These are phyloP conservation scores for Girardinus metallicus DNA, from an alignment of 2,797 vertebrate species.

Conservation along the genomic window DNA sequence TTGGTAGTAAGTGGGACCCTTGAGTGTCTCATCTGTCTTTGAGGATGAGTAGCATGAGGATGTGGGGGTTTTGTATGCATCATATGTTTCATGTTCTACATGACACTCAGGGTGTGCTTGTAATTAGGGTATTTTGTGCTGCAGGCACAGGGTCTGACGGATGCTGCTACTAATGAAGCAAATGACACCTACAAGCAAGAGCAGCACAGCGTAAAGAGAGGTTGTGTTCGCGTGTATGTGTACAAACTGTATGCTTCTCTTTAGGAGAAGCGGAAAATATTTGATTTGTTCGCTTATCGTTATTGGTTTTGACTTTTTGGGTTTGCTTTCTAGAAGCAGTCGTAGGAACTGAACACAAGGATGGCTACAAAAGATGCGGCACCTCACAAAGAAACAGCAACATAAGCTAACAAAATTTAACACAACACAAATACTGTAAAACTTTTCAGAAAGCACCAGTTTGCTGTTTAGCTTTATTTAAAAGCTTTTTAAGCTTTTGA, in stretches of 20 bases:
- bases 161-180: constrained; percentile 71
- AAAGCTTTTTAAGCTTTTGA: no score
- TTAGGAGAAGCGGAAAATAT: constrained; percentile 9
- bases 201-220: constrained; percentile 12
- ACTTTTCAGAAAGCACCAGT: neutral
- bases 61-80: constrained; percentile 36
- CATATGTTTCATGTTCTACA: constrained; percentile 53
- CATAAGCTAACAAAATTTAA: neutral
- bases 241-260: constrained; percentile 5
- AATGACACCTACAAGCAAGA: constrained; percentile 54
- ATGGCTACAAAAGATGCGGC: neutral
- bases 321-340: constrained; percentile 7
- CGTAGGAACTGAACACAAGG: neutral
- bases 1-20: constrained; percentile 2
- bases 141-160: constrained; percentile 64
- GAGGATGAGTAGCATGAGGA: constrained; percentile 15
- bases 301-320: constrained; percentile 22
- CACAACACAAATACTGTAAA: neutral
- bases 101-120: constrained; percentile 72
- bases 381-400: neutral
- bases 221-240: constrained; percentile 5
- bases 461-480: neutral
- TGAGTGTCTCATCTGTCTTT: neutral
- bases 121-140: constrained; percentile 70
- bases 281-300: constrained; percentile 10